A percentile compares a stretch with the other conserved stretches of the same genome.
phyloP scores from a whole-genome alignment of 2,888 invertebrate species.

The Drosophila paracracens region DNA sequence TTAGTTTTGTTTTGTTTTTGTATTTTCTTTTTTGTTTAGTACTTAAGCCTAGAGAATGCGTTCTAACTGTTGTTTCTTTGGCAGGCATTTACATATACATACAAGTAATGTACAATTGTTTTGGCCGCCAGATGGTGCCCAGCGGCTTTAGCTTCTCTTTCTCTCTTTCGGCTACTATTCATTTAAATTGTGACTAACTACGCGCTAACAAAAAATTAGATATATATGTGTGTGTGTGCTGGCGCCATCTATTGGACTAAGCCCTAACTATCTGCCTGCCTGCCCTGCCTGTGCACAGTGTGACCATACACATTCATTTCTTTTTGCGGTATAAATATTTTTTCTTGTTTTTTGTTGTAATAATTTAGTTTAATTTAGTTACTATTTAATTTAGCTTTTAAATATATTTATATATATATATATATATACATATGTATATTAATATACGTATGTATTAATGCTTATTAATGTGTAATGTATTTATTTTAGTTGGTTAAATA shows the following conservation, averaged over 20 bases:
- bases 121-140: conserved; percentile 49
- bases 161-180: conserved; percentile 45
- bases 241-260: conserved; percentile 49
- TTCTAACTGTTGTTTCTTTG: conserved; percentile 11
- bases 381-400: conserved; percentile 41
- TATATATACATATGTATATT: conserved; percentile 7
- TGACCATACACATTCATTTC: conserved; percentile 4
- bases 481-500: conserved; percentile 7
- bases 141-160: conserved; percentile 37
- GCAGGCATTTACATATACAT: conserved; percentile 6
- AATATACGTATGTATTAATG: conserved; percentile 28
- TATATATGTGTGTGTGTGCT: conserved; percentile 35
- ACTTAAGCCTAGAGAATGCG: conserved; percentile 39
- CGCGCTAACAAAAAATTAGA: conserved; percentile 66
- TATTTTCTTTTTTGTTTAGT: background rate
- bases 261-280: background rate
- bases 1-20: conserved; percentile 33
- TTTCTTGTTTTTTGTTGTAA: conserved; percentile 31
- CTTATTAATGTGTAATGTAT: conserved; percentile 21
- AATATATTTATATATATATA: conserved; percentile 23
- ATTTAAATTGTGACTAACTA: conserved; percentile 81
- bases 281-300: conserved; percentile 25
- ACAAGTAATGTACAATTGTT: conserved; percentile 1
- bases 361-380: conserved; percentile 53
- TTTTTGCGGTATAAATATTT: conserved; percentile 31